phyloP scores from a whole-genome alignment of 2,888 invertebrate genomes.

The Acanthopleura granulata region DNA sequence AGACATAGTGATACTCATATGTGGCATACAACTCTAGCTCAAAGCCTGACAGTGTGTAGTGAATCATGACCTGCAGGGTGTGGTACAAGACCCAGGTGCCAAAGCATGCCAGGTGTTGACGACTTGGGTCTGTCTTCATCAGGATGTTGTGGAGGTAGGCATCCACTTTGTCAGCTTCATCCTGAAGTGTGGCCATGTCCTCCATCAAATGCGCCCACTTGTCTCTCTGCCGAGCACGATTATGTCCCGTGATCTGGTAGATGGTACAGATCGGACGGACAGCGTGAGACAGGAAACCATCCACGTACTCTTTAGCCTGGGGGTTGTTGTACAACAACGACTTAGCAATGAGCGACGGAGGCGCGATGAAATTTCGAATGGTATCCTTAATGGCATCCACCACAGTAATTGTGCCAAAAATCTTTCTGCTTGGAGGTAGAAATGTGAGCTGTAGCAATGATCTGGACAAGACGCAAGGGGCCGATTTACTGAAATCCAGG shows the following conservation, averaged over 20 bases:
- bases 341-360: constrained; percentile 87
- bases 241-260: constrained; percentile 89
- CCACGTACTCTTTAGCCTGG: constrained; percentile 88
- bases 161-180: constrained; percentile 94
- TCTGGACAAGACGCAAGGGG: constrained; percentile 91
- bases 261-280: constrained; percentile 88
- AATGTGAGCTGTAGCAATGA: constrained; percentile 80
- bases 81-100: constrained; percentile 97
- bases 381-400: constrained; percentile 89
- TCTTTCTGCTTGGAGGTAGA: constrained; percentile 62
- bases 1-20: constrained; percentile 96
- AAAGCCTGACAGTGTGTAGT: constrained; percentile 93
- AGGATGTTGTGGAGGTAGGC: constrained; percentile 81
- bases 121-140: constrained; percentile 78
- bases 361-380: constrained; percentile 88
- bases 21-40: constrained; percentile 95
- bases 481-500: constrained; percentile 89
- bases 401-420: constrained; percentile 77
- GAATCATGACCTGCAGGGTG: constrained; percentile 83
- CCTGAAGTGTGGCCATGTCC: constrained; percentile 91
- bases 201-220: constrained; percentile 90
- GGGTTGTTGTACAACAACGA: constrained; percentile 75
- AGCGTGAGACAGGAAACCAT: constrained; percentile 89
- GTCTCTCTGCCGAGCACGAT: constrained; percentile 94
- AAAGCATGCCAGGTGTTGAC: constrained; percentile 84